phyloP scores from a whole-genome alignment of 2,797 vertebrate species.

The Micrastur ruficollis region DNA sequence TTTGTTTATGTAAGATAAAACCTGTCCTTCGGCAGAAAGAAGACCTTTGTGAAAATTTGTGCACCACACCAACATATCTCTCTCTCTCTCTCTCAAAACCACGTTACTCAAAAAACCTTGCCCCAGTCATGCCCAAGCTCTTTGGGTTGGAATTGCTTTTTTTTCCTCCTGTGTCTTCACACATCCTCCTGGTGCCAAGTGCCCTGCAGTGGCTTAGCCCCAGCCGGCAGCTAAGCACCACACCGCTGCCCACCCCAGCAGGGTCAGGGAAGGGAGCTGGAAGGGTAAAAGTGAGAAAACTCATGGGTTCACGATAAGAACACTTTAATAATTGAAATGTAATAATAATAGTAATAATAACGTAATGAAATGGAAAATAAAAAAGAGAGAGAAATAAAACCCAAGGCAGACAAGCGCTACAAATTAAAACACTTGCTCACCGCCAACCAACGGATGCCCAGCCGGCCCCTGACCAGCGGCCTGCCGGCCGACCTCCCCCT shows the following conservation, averaged over 20 bases:
- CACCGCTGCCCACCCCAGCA: not conserved
- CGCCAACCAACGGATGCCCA: not conserved
- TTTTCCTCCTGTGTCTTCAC: not conserved
- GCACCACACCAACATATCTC: not conserved
- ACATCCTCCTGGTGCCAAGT: not conserved
- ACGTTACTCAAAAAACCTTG: not conserved
- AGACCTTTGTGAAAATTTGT: not conserved
- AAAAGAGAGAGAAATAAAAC: not conserved
- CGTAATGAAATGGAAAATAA: not conserved
- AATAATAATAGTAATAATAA: not conserved
- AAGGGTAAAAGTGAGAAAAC: too few species aligned
- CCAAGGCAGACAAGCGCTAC: not conserved
- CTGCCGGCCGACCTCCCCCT: not conserved
- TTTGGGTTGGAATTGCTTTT: not conserved
- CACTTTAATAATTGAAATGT: not conserved
- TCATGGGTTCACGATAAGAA: too few species aligned
- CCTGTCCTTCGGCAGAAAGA: not conserved
- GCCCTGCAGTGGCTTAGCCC: not conserved
- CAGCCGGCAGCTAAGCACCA: not conserved
- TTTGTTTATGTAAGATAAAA: not conserved
- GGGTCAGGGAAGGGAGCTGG: too few species aligned
- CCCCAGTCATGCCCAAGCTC: fast-evolving
- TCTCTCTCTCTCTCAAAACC: not conserved
- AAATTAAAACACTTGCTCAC: not conserved
- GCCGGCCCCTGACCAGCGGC: not conserved